A percentile compares a stretch with the other conserved stretches of the same genome.
Conservation (phyloP, 2,113 vertebrate genomes). For the Pandion haliaetus region DNA sequence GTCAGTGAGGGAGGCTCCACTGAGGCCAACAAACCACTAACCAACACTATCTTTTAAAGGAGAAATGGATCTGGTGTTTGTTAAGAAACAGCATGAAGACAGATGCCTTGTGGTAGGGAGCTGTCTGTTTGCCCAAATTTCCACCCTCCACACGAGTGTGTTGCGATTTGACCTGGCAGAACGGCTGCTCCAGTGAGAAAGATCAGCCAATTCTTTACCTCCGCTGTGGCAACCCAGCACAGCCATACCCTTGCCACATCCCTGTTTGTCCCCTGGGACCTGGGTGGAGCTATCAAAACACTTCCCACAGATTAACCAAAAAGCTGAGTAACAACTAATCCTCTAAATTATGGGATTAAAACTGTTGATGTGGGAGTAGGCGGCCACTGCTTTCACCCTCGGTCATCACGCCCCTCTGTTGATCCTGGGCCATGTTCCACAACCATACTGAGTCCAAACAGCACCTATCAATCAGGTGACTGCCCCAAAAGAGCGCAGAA, state of each 20-base stretch:
- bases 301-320: not conserved
- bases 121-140: not conserved
- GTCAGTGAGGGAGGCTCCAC: not conserved
- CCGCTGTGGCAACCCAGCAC: not conserved
- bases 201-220: not conserved
- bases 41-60: not conserved
- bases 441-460: not conserved
- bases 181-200: not conserved
- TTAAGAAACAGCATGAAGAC: not conserved
- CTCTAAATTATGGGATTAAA: not conserved
- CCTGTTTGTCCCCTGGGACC: not conserved
- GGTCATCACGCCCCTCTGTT: not conserved
- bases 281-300: not conserved
- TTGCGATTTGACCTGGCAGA: not conserved
- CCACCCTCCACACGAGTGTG: not conserved
- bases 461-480: not conserved
- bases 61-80: not conserved
- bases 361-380: not conserved
- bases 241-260: not conserved
- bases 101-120: not conserved
- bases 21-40: not conserved
- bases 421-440: not conserved
- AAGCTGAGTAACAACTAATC: not conserved
- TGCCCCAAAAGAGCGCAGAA: fast-evolving
- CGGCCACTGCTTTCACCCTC: not conserved